Evolutionary conservation across 1,140 invertebrate genomes (phyloP).

Genomic region (Globodera rostochiensis): DNA sequence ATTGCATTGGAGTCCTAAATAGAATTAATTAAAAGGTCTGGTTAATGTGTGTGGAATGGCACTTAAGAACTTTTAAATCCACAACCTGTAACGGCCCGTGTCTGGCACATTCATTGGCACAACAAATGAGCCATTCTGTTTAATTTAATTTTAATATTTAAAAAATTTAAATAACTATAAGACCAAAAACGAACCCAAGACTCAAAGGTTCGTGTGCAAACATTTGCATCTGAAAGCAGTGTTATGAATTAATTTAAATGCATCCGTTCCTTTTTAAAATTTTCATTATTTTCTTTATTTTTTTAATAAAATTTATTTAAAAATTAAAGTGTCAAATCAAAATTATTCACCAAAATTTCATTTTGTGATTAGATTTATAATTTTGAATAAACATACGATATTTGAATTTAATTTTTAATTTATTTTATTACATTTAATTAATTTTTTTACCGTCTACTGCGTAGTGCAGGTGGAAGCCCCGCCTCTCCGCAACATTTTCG

Average conservation of each 20-base stretch:
- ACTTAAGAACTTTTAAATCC: not conserved
- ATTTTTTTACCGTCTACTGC: not conserved
- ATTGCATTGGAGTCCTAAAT: not conserved
- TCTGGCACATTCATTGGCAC: slow-evolving; percentile 3
- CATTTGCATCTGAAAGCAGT: not conserved
- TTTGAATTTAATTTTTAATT: too few species aligned
- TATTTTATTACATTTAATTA: not conserved
- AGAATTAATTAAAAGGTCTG: too few species aligned
- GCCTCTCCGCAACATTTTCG: not conserved
- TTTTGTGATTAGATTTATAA: too few species aligned
- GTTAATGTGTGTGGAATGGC: not conserved
- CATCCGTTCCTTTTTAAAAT: too few species aligned
- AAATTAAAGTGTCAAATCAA: not conserved
- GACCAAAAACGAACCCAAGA: not conserved
- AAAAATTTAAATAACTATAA: not conserved
- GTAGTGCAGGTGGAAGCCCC: slow-evolving; percentile 4
- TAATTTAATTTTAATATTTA: not conserved
- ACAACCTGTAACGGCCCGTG: not conserved
- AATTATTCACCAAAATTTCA: too few species aligned
- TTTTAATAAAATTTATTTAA: not conserved
- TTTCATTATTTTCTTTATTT: not conserved
- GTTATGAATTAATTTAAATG: not conserved
- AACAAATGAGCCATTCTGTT: slow-evolving; percentile 1
- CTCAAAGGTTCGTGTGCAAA: not conserved
- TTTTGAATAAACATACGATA: too few species aligned